A percentile compares a stretch with the other conserved stretches of the same genome.
phyloP scores from a whole-genome alignment of 2,113 vertebrate species.

The Scomber colias region DNA sequence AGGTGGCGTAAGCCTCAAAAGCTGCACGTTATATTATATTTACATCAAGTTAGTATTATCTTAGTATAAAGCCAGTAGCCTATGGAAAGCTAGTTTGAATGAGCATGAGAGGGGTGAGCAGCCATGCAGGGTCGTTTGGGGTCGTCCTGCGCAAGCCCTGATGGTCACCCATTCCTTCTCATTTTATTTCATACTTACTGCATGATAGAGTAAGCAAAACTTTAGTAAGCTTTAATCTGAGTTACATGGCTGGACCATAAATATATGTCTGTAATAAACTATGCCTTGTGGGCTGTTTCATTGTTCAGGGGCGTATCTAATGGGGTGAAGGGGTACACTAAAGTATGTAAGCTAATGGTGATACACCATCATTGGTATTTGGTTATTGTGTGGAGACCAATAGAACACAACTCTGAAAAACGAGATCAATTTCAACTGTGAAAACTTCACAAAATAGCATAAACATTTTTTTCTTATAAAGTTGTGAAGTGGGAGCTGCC shows the following conservation, averaged over 20 bases:
- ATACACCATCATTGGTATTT: no score
- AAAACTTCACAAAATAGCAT: no score
- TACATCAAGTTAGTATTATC: not conserved
- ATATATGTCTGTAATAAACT: not conserved
- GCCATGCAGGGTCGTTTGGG: not conserved
- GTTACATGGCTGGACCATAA: no score
- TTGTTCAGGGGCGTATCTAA: not conserved
- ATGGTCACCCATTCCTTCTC: not conserved
- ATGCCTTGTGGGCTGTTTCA: not conserved
- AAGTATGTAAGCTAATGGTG: no score
- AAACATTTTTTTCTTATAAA: no score
- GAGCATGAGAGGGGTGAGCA: not conserved
- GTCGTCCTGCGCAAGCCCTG: not conserved
- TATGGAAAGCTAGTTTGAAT: no score
- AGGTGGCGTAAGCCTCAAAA: not conserved
- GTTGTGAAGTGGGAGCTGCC: no score
- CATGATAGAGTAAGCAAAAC: not conserved
- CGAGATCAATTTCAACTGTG: no score
- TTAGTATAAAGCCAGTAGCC: no score
- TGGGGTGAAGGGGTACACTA: no score
- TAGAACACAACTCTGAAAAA: no score
- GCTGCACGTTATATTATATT: not conserved
- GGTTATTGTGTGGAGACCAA: no score
- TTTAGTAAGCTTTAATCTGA: not conserved
- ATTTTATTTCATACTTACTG: not conserved